Conservation (phyloP, 2,888 invertebrate species). For the Drosophila colorata region DNA sequence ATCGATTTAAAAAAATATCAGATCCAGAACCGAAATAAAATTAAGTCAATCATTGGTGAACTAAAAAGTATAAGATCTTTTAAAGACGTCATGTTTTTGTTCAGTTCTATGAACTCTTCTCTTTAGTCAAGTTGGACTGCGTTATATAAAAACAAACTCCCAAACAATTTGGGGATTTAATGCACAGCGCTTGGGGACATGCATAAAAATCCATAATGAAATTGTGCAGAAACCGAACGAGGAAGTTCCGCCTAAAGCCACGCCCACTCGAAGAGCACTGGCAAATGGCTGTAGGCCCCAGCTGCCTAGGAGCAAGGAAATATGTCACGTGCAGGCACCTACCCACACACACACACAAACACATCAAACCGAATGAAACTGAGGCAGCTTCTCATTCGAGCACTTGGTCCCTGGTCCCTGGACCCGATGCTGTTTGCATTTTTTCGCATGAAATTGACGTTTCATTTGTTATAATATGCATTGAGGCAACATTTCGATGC, state of each 20-base stretch:
- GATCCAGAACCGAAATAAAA: no score
- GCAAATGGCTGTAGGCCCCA: constrained; percentile 32
- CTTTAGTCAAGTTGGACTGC: neutral
- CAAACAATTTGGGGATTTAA: constrained; percentile 7
- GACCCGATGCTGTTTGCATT: constrained; percentile 54
- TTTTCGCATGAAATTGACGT: constrained; percentile 76
- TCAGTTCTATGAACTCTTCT: neutral
- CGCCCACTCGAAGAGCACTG: constrained; percentile 23
- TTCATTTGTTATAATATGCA: constrained; percentile 80
- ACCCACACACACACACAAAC: neutral
- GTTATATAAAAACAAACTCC: constrained; percentile 2
- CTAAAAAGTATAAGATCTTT: neutral
- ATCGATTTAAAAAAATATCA: no score
- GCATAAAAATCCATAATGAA: constrained; percentile 66
- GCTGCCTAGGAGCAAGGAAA: constrained; percentile 33
- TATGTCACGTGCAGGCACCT: constrained; percentile 55
- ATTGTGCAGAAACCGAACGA: constrained; percentile 60
- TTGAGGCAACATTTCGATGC: constrained; percentile 78
- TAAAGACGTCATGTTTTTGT: neutral
- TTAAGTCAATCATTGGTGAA: no score
- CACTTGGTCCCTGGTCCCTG: constrained; percentile 18
- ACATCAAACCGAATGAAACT: constrained; percentile 20
- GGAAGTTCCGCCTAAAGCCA: constrained; percentile 7
- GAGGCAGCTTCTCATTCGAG: constrained; percentile 29
- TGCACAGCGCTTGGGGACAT: constrained; percentile 28